Evolutionary conservation across 1,140 invertebrate species (phyloP), one percentile per base, ranked within the genome.

Genomic region (Musca domestica): DNA sequence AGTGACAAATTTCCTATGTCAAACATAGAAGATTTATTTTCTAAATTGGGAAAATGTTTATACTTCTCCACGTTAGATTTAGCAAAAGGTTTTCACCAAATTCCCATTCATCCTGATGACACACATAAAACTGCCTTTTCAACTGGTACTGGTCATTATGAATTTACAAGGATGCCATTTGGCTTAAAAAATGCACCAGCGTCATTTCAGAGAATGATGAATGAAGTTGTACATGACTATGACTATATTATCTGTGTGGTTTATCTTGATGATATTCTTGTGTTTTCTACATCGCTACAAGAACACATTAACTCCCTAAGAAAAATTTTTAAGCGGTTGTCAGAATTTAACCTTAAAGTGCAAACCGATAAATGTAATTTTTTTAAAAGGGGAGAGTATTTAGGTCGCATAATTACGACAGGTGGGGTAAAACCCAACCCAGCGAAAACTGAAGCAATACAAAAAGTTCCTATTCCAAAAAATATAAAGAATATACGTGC

Each of bases 1-100:
- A 69, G 69, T 9, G 85, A 87, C 67, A 72, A 72, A n/a, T 87
- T 81, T 72, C 86, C 85, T 3, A 67, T 87, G 9, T 85, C 86
- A 7, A 75, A 82, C n/a, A 85, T 86, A 6, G 79, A 82, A n/a
- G n/a, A n/a, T n/a, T n/a, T n/a, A n/a, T n/a, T n/a, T n/a, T n/a
- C n/a, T n/a, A n/a, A n/a, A n/a, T n/a, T n/a, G n/a, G n/a, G n/a
- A n/a, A n/a, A n/a, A n/a, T n/a, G n/a, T n/a, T n/a, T n/a, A n/a
- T n/a, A n/a, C n/a, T n/a, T n/a, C n/a, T n/a, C n/a, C n/a, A n/a
- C n/a, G n/a, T n/a, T n/a, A n/a, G n/a, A n/a, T n/a, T n/a, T n/a
- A n/a, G n/a, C n/a, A n/a, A n/a, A n/a, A n/a, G n/a, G n/a, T n/a
- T n/a, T n/a, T n/a, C 75, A 80, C 67, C 77, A 78, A 71, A 74